Evolutionary conservation across 1,140 invertebrate species (phyloP).

Genomic region (Aplysia californica): DNA sequence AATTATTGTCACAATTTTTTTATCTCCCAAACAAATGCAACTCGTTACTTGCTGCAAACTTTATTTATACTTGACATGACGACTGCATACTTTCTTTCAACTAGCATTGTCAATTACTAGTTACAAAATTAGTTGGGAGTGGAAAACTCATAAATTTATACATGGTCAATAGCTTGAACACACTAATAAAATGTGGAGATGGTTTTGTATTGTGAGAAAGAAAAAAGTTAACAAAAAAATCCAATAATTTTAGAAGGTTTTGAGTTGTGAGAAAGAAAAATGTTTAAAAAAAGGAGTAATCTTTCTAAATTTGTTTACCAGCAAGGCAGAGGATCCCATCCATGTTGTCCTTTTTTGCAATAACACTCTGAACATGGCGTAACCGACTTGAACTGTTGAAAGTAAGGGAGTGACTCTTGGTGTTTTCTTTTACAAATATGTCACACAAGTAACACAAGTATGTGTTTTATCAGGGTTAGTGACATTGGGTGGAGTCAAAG

Average conservation of each 20-base stretch:
- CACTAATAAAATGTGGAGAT: too few relatives aligned
- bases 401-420: background rate
- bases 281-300: background rate
- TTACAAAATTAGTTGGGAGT: too few relatives aligned
- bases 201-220: background rate
- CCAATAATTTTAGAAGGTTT: background rate
- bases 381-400: constrained; percentile 44
- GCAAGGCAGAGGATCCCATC: constrained; percentile 56
- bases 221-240: background rate
- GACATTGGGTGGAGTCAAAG: too few relatives aligned
- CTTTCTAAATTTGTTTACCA: constrained; percentile 36
- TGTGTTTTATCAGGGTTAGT: too few relatives aligned
- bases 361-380: constrained; percentile 46
- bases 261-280: background rate
- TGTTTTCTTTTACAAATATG: background rate
- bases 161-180: too few relatives aligned
- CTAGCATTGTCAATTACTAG: too few relatives aligned
- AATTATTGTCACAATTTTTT: too few relatives aligned
- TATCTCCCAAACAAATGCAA: too few relatives aligned
- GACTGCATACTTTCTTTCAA: too few relatives aligned
- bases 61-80: too few relatives aligned
- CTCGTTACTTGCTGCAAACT: too few relatives aligned
- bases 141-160: too few relatives aligned
- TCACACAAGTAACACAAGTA: background rate
- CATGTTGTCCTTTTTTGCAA: constrained; percentile 35